A percentile compares a stretch with the other conserved stretches of the same genome.
These are phyloP conservation scores for Peromyscus nudipes DNA, from an alignment of 2,797 vertebrate species.

Conservation along the genomic window DNA sequence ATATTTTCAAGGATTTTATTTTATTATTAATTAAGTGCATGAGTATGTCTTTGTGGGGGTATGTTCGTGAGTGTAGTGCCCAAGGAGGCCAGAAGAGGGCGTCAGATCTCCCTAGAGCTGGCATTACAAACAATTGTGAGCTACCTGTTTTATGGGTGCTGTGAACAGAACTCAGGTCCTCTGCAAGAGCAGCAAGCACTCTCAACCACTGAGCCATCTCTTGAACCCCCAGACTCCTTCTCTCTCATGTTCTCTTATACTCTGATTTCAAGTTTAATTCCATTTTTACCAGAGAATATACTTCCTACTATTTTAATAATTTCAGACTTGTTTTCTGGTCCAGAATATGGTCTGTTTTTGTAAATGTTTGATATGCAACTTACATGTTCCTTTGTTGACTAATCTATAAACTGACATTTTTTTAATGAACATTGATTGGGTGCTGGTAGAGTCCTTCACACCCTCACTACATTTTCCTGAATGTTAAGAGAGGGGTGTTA, in stretches of 20 bases:
- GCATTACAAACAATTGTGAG: neutral
- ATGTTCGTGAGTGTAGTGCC: neutral
- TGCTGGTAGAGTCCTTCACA: neutral
- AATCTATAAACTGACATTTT: neutral
- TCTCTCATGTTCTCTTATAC: neutral
- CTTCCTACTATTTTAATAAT: neutral
- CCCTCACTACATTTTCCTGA: neutral
- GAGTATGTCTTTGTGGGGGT: neutral
- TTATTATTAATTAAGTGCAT: neutral
- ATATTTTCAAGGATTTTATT: neutral
- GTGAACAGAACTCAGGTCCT: neutral
- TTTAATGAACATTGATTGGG: neutral
- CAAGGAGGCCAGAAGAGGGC: neutral
- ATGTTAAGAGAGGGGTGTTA: neutral
- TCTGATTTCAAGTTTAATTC: constrained; percentile 8
- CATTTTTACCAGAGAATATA: neutral
- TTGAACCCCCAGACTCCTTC: neutral
- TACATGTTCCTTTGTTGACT: neutral
- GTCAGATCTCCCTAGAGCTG: neutral
- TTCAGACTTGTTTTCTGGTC: neutral
- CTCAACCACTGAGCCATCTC: neutral
- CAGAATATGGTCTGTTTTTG: neutral
- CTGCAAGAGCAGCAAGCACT: neutral
- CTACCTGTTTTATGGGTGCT: neutral
- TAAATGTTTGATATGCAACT: neutral